phyloP scores from a whole-genome alignment of 2,113 vertebrate species.

The Eulemur rufifrons region DNA sequence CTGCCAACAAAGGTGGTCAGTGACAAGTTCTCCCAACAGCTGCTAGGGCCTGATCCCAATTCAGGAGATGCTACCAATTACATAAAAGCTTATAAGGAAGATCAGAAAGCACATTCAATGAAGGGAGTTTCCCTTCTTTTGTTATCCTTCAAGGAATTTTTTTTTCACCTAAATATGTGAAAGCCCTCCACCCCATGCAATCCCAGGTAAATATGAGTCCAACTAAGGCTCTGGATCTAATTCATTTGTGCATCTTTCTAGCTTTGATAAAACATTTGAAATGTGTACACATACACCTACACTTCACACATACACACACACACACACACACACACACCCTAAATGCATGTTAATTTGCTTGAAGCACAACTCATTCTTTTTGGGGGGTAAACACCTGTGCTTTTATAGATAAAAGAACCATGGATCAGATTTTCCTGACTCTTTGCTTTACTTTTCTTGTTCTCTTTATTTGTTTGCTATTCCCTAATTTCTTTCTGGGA shows the following conservation, averaged over 20 bases:
- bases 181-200: neutral
- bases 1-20: conserved; percentile 23
- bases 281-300: neutral
- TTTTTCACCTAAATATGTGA: neutral
- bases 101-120: conserved; percentile 1
- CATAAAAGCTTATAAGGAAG: neutral
- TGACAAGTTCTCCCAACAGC: neutral
- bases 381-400: neutral
- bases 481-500: neutral
- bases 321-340: neutral
- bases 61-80: conserved; percentile 15
- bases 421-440: neutral
- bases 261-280: conserved; percentile 11
- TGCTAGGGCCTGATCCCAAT: neutral
- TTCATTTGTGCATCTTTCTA: neutral
- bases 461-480: neutral
- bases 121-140: neutral
- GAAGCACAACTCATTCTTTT: neutral
- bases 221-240: neutral
- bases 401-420: neutral
- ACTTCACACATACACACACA: neutral
- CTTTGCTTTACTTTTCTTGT: neutral
- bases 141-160: conserved; percentile 7
- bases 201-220: conserved; percentile 32
- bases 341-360: neutral